These are phyloP conservation scores for Arbacia lixula DNA, from an alignment of 53 echinoderm and acorn worm species.

Conservation along the genomic window DNA sequence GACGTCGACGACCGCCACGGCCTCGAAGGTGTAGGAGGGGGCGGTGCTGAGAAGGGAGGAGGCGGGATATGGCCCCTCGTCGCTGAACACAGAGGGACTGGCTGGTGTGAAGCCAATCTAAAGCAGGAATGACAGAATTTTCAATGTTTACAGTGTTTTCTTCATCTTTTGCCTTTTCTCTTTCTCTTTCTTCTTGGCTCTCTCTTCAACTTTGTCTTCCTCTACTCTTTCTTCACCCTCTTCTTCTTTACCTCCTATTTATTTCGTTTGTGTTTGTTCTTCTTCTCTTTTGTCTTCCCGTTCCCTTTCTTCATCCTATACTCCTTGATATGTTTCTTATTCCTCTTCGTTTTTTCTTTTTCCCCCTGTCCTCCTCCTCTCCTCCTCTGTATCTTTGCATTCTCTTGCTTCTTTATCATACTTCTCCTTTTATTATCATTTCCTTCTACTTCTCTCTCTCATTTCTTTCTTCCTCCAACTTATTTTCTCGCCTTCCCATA, in stretches of 20 bases:
- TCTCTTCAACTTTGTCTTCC: too few relatives aligned
- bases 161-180: too few relatives aligned
- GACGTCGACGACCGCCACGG: slow-evolving; percentile 39
- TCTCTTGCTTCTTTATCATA: background rate
- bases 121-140: too few relatives aligned
- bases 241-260: too few relatives aligned
- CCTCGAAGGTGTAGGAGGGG: slow-evolving; percentile 58
- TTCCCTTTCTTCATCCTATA: too few relatives aligned
- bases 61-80: slow-evolving; percentile 41
- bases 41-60: slow-evolving; percentile 52
- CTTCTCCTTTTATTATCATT: background rate
- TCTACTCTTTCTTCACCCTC: too few relatives aligned
- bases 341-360: background rate
- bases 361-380: background rate
- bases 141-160: too few relatives aligned
- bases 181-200: too few relatives aligned
- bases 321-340: too few relatives aligned
- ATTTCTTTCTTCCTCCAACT: background rate
- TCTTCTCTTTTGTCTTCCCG: too few relatives aligned
- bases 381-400: background rate
- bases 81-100: slow-evolving; percentile 42
- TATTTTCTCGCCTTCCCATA: background rate
- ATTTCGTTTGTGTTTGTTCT: too few relatives aligned
- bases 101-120: slow-evolving; percentile 48
- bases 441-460: background rate